Conservation (phyloP, 2,888 invertebrate species). For the Acleris emargana region DNA sequence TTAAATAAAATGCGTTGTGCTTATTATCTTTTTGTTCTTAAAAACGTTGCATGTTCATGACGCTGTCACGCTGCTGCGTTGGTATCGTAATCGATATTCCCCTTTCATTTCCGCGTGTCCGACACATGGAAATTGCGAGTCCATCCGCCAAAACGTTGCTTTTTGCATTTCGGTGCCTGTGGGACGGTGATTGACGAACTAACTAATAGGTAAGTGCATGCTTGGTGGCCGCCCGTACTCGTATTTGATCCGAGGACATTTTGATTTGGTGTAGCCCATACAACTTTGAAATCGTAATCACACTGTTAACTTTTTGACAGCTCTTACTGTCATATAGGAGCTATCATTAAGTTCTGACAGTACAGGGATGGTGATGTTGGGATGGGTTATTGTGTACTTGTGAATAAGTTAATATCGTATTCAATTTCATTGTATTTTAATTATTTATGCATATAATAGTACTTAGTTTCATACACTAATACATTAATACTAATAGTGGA, state of each 20-base stretch:
- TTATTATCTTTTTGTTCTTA: background rate
- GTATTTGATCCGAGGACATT: background rate
- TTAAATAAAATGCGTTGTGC: background rate
- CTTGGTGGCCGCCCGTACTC: background rate
- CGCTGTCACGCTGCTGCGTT: background rate
- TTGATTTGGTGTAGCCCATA: too few species aligned
- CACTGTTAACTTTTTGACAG: too few species aligned
- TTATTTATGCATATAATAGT: too few species aligned
- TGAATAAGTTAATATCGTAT: too few species aligned
- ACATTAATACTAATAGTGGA: too few species aligned
- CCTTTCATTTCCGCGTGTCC: constrained; percentile 68
- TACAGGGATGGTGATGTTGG: too few species aligned
- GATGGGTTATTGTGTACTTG: too few species aligned
- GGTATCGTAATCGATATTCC: constrained; percentile 54
- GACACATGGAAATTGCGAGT: constrained; percentile 73
- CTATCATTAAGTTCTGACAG: too few species aligned
- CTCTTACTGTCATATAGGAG: too few species aligned
- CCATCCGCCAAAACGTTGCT: constrained; percentile 45
- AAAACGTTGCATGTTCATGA: background rate
- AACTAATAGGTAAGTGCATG: background rate
- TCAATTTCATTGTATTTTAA: too few species aligned
- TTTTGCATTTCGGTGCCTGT: constrained; percentile 18
- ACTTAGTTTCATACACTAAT: too few species aligned
- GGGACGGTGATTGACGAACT: constrained; percentile 14
- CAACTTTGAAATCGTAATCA: too few species aligned